Percentiles rank a stretch among this genome's conserved stretches.
Conservation (phyloP, 1,140 invertebrate species). For the Drosophila seguyi region DNA sequence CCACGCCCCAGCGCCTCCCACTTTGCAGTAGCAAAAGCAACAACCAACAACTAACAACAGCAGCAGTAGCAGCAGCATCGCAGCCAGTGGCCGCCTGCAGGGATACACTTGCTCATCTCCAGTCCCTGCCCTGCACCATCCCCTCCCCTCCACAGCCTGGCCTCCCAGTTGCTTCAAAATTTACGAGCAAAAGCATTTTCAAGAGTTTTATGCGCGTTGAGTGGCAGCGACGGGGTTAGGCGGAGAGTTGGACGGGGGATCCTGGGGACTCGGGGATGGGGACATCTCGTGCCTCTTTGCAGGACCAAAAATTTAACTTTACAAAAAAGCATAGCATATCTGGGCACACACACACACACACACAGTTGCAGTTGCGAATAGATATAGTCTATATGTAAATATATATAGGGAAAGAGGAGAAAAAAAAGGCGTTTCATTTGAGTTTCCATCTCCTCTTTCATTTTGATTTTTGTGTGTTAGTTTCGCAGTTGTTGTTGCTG, state of each 20-base stretch:
- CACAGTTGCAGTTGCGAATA: conserved; percentile 33
- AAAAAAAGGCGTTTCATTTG: conserved; percentile 59
- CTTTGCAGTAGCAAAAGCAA: conserved; percentile 33
- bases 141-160: background rate
- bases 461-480: conserved; percentile 25
- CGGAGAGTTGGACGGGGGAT: background rate
- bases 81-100: conserved; percentile 54
- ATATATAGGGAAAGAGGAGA: conserved; percentile 10
- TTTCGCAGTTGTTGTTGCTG: conserved; percentile 33
- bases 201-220: conserved; percentile 82
- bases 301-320: conserved; percentile 71
- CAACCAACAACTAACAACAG: conserved; percentile 27
- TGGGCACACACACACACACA: conserved; percentile 8
- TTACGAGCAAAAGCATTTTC: conserved; percentile 83
- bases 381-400: conserved; percentile 39
- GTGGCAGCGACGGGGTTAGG: conserved; percentile 50
- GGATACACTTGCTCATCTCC: conserved; percentile 45
- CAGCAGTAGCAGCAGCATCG: conserved; percentile 17
- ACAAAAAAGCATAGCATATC: conserved; percentile 27
- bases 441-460: conserved; percentile 32
- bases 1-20: conserved; percentile 10
- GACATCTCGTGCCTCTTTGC: conserved; percentile 14
- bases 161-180: conserved; percentile 75
- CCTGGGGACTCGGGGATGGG: conserved; percentile 11
- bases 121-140: conserved; percentile 8